Evolutionary conservation across 2,113 vertebrate genomes (phyloP).

Genomic region (Myotis brandtii): DNA sequence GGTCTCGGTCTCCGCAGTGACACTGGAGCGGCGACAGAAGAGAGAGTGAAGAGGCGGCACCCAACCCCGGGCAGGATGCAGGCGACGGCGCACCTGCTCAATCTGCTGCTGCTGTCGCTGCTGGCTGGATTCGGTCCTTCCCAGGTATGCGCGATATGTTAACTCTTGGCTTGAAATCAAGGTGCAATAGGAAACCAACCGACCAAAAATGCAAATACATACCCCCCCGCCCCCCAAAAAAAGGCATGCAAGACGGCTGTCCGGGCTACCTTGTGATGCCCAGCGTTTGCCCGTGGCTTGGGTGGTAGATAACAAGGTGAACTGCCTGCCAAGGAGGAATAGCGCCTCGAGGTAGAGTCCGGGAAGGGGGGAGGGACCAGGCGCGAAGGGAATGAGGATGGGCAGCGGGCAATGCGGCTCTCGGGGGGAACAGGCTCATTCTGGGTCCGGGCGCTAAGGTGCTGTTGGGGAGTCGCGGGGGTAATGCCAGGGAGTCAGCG

Average conservation of each 20-base stretch:
- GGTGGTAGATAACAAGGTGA: slow-evolving; percentile 49
- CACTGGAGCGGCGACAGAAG: slow-evolving; percentile 77
- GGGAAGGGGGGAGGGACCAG: neutral
- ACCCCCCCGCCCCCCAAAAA: neutral
- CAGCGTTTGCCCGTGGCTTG: neutral
- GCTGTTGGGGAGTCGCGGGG: slow-evolving; percentile 47
- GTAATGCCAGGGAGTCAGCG: slow-evolving; percentile 51
- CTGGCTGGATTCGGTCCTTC: slow-evolving; percentile 93
- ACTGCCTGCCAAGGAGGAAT: neutral
- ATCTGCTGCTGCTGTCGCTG: slow-evolving; percentile 90
- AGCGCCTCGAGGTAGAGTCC: slow-evolving; percentile 62
- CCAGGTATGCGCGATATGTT: slow-evolving; percentile 89
- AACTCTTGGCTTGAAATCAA: slow-evolving; percentile 63
- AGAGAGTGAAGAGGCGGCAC: slow-evolving; percentile 67
- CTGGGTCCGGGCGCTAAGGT: neutral
- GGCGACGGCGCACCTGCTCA: slow-evolving; percentile 88
- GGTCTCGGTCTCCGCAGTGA: slow-evolving; percentile 82
- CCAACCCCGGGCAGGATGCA: slow-evolving; percentile 90
- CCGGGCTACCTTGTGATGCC: neutral
- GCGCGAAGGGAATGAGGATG: neutral
- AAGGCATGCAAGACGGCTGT: neutral
- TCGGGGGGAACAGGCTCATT: slow-evolving; percentile 10
- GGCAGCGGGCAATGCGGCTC: slow-evolving; percentile 76
- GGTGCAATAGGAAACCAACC: slow-evolving; percentile 2
- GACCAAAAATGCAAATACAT: slow-evolving; percentile 9